Base-by-base conservation (phyloP, 2,888 invertebrate species). In the Athalia circularis region DNA sequence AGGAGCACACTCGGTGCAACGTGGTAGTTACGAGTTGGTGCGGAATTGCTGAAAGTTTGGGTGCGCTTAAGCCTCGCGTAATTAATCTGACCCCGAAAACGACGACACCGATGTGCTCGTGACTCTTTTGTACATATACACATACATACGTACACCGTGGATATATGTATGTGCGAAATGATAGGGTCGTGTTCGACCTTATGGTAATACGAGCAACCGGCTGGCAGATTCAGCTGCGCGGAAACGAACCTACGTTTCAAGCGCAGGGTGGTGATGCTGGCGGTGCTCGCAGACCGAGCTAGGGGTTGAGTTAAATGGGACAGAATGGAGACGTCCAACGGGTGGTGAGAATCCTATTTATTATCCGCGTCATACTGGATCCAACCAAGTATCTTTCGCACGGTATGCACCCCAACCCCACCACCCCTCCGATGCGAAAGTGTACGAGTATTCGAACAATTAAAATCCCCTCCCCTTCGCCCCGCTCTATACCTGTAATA, bases 231-330 rank as follows among this genome's bases (percentile, higher is more conserved):
- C 75, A 75, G 75, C 75, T 75, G 75, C 75, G 75, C 62, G 75
- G 75, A 75, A 75, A 52, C 50, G 52, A 43, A 75, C 72, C 72
- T 72, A 75, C 75, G 75, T 64, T 64, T 43, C 29, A 62, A 15
- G 75, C 62, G 62, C 9, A 9, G 9, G 7, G 43, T 11, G 65
- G 11, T 15, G 15, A 15, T 62, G 62, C 15, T 15, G 8, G 62
- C 62, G 47, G 13, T 72, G 45, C 59, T 13, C 50, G 43, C 47
- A 29, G 29, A 29, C 29, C 29, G 29, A 29, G 47, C 59, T 57
- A 72, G 72, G 72, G 72, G 57, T 72, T 11, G 59, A 72, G 72
- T 72, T 75, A 62, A 75, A 75, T 75, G 75, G 75, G 75, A 75
- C 75, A 75, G 64, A 75, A 75, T 50, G 75, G 50, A 50, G 48